A percentile compares a stretch with the other conserved stretches of the same genome.
Conservation (phyloP, 2,797 vertebrate species). For the Myotis planiceps region DNA sequence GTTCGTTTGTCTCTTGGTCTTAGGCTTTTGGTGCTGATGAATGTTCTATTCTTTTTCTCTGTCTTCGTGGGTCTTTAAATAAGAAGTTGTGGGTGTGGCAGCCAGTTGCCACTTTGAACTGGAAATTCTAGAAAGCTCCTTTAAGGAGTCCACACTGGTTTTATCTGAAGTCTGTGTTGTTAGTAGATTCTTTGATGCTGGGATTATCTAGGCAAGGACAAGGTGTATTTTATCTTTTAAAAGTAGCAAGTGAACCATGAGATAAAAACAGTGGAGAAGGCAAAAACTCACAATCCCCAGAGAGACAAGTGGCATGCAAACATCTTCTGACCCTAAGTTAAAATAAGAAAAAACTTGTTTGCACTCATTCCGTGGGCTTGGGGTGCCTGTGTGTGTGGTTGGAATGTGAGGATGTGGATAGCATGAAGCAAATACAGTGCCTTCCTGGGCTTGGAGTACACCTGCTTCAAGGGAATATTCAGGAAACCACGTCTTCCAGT, state of each 20-base stretch:
- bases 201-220: background rate
- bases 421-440: background rate
- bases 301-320: background rate
- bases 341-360: background rate
- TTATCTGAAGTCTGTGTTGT: background rate
- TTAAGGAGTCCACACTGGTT: background rate
- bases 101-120: background rate
- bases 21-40: background rate
- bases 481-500: slow-evolving; percentile 18
- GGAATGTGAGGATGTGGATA: background rate
- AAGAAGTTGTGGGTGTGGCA: background rate
- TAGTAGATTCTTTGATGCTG: background rate
- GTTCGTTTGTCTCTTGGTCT: background rate
- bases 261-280: background rate
- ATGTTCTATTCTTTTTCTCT: background rate
- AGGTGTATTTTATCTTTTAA: background rate
- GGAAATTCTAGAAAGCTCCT: background rate
- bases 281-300: background rate
- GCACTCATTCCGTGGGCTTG: fast-evolving
- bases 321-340: background rate
- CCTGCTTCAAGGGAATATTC: background rate
- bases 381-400: background rate
- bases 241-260: background rate
- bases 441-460: background rate
- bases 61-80: background rate